These are phyloP conservation scores for Chlorops oryzae DNA, from an alignment of 1,140 invertebrate genomes.

Conservation along the genomic window DNA sequence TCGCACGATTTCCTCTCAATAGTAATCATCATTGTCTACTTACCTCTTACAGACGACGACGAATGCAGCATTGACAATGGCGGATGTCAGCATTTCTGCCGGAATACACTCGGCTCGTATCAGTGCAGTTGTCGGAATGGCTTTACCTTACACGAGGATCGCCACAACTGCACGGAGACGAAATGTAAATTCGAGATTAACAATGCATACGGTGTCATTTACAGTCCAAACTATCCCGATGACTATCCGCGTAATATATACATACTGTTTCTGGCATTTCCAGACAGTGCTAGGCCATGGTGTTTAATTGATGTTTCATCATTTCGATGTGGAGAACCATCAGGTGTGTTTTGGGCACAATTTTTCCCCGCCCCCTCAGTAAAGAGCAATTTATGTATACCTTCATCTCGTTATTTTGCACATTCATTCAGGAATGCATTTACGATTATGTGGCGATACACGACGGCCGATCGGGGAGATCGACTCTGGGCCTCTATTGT, in stretches of 20 bases:
- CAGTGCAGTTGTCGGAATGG: conserved; percentile 92
- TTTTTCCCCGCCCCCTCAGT: too few species aligned
- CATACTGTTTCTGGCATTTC: conserved; percentile 98
- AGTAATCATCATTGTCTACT: too few species aligned
- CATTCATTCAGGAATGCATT: conserved; percentile 63
- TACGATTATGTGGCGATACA: conserved; percentile 91
- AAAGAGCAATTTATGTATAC: background rate
- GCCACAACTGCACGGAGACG: conserved; percentile 92
- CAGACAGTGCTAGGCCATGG: conserved; percentile 90
- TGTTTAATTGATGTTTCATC: conserved; percentile 88
- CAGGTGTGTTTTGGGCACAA: conserved; percentile 58
- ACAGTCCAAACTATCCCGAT: conserved; percentile 94
- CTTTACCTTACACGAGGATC: conserved; percentile 88
- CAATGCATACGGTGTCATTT: conserved; percentile 71
- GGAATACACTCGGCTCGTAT: conserved; percentile 91
- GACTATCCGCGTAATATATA: conserved; percentile 84
- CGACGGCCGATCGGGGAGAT: conserved; percentile 71
- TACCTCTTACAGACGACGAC: conserved; percentile 82
- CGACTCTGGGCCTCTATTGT: conserved; percentile 81
- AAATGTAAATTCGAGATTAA: conserved; percentile 81
- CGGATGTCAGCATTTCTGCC: conserved; percentile 93
- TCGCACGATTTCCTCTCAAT: too few species aligned
- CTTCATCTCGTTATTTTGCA: background rate
- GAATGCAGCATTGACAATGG: conserved; percentile 93
- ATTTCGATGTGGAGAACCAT: conserved; percentile 93